Percentiles rank a stretch among this genome's conserved stretches.
Conservation (phyloP, 2,888 invertebrate genomes). For the Drosophila flavopinicola region DNA sequence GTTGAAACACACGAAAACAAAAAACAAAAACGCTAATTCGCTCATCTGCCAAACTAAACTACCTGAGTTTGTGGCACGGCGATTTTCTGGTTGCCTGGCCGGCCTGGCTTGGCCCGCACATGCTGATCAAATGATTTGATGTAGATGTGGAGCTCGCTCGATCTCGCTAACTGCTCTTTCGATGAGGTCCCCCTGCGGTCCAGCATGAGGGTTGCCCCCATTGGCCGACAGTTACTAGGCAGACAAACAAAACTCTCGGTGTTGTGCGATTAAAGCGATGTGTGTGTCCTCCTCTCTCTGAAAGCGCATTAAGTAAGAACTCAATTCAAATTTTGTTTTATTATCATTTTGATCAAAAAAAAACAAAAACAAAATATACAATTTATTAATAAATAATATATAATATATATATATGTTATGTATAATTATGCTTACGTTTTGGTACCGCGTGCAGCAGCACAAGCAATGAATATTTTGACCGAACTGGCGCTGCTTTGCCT, state of each 20-base stretch:
- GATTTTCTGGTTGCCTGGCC: slow-evolving; percentile 60
- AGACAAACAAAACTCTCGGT: slow-evolving; percentile 73
- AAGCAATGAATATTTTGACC: slow-evolving; percentile 63
- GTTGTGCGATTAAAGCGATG: slow-evolving; percentile 74
- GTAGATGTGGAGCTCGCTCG: slow-evolving; percentile 63
- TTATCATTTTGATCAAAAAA: slow-evolving; percentile 54
- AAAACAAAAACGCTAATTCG: slow-evolving; percentile 27
- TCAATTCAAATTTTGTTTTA: slow-evolving; percentile 70
- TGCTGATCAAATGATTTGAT: slow-evolving; percentile 58
- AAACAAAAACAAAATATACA: slow-evolving; percentile 30
- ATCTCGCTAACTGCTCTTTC: slow-evolving; percentile 58
- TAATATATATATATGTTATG: slow-evolving; percentile 35
- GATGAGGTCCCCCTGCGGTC: slow-evolving; percentile 69
- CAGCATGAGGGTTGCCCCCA: slow-evolving; percentile 53
- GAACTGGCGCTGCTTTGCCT: slow-evolving; percentile 39
- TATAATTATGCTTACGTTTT: slow-evolving; percentile 72
- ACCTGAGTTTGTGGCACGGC: slow-evolving; percentile 25
- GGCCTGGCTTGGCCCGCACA: slow-evolving; percentile 47
- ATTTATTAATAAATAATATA: slow-evolving; percentile 18
- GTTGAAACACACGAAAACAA: slow-evolving; percentile 10
- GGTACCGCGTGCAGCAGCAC: slow-evolving; percentile 63
- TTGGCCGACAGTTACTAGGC: slow-evolving; percentile 73
- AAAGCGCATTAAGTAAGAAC: slow-evolving; percentile 79
- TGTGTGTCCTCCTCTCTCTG: slow-evolving; percentile 80
- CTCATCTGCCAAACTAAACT: slow-evolving; percentile 30